Evolutionary conservation across 2,113 vertebrate species (phyloP), one percentile per base, ranked within the genome.

Genomic region (Taxidea taxus): DNA sequence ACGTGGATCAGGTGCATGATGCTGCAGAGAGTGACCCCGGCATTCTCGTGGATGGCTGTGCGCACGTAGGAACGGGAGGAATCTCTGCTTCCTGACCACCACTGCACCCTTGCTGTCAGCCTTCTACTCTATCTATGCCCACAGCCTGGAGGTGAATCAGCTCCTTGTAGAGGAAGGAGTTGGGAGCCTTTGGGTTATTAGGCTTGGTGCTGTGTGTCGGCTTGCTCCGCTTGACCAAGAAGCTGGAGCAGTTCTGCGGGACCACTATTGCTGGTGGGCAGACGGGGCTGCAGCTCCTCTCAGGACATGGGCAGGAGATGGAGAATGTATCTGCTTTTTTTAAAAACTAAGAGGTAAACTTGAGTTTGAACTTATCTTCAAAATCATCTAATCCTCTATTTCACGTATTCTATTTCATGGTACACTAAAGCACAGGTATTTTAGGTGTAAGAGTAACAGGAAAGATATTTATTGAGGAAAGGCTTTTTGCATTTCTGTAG

Each of bases 21-120:
- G 37, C 12, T 27, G 25, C 58, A 60, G 25, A 60, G 23, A 27
- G 25, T 60, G 25, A 10, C 25, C 58, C 58, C 9, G 2, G 70
- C 37, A 42, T 14, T 74, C 23, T 42, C 1, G 37, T 74, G 39
- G 39, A 27, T 27, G 70, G 70, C 27, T 37, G 39, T 42, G 5
- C 3, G 0, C 39, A 7, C 10, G 12, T 15, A 74, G 21, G 12
- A 12, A 25, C 70, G 1, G 23, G 5, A 9, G 11, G 11, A 3
- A 42, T 42, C 12, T 27, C 39, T 27, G 23, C 39, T 42, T 42
- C 39, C 2, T 27, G 70, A 42, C 4, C 37, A 74, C 39, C 3
- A 14, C 39, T 42, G 13, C 39, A 44, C 23, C 23, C 44, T 75
- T 39, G 25, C 3, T 6, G 12, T 44, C 39, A 25, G 72, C 12